Conservation (phyloP, 2,113 vertebrate genomes). For the Epinephelus cyanopodus region DNA sequence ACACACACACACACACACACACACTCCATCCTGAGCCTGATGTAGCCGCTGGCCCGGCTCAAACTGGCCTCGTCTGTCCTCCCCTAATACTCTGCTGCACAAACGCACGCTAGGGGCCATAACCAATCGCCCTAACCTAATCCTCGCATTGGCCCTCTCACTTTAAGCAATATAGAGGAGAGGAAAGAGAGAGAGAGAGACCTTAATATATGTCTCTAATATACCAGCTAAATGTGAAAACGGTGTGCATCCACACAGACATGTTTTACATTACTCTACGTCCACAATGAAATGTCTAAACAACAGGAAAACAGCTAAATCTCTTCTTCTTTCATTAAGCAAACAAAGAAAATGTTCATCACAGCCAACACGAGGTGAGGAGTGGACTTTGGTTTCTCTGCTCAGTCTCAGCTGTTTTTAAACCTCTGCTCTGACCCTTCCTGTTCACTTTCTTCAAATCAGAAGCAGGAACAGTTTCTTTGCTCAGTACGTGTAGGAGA, state of each 20-base stretch:
- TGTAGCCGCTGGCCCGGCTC: constrained; percentile 17
- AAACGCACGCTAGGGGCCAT: constrained; percentile 25
- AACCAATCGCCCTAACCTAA: constrained; percentile 49
- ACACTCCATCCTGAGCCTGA: neutral
- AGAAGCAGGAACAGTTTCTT: too few species aligned
- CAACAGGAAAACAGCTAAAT: neutral
- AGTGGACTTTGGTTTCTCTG: too few species aligned
- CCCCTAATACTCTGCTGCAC: constrained; percentile 28
- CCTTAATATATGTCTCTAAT: neutral
- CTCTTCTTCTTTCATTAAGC: neutral
- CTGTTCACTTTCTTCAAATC: too few species aligned
- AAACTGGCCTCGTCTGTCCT: constrained; percentile 38
- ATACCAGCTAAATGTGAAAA: neutral
- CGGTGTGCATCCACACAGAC: too few species aligned
- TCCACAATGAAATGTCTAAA: neutral
- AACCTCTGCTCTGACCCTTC: neutral
- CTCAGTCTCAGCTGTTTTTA: neutral
- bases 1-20: constrained; percentile 24
- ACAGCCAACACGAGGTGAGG: too few species aligned
- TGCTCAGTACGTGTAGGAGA: too few species aligned
- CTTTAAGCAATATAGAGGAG: neutral
- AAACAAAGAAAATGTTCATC: neutral
- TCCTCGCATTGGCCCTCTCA: constrained; percentile 22
- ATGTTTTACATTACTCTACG: too few species aligned
- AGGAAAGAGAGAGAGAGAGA: neutral